Percentiles rank a stretch among this genome's conserved stretches.
Conservation (phyloP, 2,113 vertebrate species). For the Indicator indicator region DNA sequence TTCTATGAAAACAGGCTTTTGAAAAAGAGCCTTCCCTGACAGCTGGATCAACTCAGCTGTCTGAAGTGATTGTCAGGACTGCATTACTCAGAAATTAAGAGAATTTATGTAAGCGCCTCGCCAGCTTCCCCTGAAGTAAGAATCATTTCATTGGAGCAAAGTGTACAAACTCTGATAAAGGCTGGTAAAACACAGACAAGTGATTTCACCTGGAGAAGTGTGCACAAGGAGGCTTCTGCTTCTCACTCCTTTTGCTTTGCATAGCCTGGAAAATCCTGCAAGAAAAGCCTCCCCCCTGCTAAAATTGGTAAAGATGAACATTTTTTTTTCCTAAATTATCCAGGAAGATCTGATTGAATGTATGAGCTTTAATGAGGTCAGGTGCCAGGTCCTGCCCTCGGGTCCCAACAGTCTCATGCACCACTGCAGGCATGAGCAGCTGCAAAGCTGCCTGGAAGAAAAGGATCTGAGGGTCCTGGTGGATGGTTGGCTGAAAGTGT, state of each 20-base stretch:
- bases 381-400: too few species aligned
- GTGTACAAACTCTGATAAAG: constrained; percentile 85
- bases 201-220: constrained; percentile 79
- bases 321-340: constrained; percentile 33
- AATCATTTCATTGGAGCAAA: constrained; percentile 88
- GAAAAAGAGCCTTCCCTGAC: constrained; percentile 81
- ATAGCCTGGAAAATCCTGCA: constrained; percentile 6
- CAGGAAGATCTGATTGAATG: not conserved
- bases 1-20: constrained; percentile 82
- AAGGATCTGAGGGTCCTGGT: too few species aligned
- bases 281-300: not conserved
- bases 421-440: too few species aligned
- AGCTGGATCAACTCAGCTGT: constrained; percentile 83
- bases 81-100: constrained; percentile 91
- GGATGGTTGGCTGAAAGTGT: too few species aligned
- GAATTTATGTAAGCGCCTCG: constrained; percentile 85
- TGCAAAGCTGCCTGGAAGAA: too few species aligned
- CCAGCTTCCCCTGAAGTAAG: constrained; percentile 80
- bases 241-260: constrained; percentile 24
- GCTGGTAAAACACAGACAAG: constrained; percentile 82
- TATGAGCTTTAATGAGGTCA: too few species aligned
- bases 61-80: constrained; percentile 85
- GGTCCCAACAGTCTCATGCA: too few species aligned
- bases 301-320: not conserved
- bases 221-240: constrained; percentile 31